Percentiles rank a stretch among this genome's conserved stretches.
Evolutionary conservation across 1,140 invertebrate species (phyloP).

Genomic region (Pseudoatta argentina): DNA sequence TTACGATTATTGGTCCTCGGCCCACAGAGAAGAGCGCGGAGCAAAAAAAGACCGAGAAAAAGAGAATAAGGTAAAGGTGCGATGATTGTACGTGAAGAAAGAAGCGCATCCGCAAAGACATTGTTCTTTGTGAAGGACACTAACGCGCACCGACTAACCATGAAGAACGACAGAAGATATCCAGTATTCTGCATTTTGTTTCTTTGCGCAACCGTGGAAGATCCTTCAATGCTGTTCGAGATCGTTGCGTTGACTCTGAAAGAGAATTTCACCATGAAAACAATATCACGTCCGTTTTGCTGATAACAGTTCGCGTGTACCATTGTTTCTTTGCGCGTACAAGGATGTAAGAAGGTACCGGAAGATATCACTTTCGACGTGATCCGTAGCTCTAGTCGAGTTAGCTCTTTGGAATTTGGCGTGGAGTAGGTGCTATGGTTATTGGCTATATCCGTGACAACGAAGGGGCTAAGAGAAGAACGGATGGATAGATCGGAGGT

Average conservation of each 20-base stretch:
- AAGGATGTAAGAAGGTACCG: slow-evolving; percentile 32
- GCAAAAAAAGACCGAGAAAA: slow-evolving; percentile 26
- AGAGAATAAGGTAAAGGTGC: slow-evolving; percentile 30
- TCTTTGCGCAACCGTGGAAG: not conserved
- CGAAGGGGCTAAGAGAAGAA: slow-evolving; percentile 22
- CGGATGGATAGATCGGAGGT: slow-evolving; percentile 1
- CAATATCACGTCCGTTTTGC: slow-evolving; percentile 32
- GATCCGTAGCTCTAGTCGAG: slow-evolving; percentile 27
- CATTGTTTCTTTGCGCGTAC: not conserved
- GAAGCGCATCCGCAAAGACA: slow-evolving; percentile 35
- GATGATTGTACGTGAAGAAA: slow-evolving; percentile 20
- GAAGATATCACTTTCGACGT: slow-evolving; percentile 33
- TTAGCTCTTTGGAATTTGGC: slow-evolving; percentile 74
- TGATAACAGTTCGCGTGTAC: slow-evolving; percentile 25
- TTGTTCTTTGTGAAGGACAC: slow-evolving; percentile 27
- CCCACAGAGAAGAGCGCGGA: not conserved
- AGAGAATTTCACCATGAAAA: slow-evolving; percentile 22
- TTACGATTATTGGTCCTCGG: slow-evolving; percentile 72
- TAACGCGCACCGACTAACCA: slow-evolving; percentile 23
- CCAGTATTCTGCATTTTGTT: slow-evolving; percentile 16
- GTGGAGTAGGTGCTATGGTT: slow-evolving; percentile 79
- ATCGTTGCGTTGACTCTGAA: not conserved
- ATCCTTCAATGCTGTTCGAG: not conserved
- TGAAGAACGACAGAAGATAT: slow-evolving; percentile 30
- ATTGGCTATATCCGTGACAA: slow-evolving; percentile 70